Conservation (phyloP, 1,140 invertebrate species). For the Amyelois transitella region DNA sequence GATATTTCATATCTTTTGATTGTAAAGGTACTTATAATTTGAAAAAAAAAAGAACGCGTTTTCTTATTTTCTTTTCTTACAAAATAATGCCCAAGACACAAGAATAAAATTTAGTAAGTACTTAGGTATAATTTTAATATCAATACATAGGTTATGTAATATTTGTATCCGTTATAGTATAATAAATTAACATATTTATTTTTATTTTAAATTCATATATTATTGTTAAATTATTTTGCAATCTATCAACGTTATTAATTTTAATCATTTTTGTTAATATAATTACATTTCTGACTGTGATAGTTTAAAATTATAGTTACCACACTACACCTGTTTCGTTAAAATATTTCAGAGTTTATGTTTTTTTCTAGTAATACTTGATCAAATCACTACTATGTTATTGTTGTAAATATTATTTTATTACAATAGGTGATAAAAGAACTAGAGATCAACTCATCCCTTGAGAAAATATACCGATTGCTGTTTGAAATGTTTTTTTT, state of each 20-base stretch:
- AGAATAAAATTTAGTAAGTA: too few relatives aligned
- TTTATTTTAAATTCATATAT: too few relatives aligned
- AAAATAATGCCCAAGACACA: too few relatives aligned
- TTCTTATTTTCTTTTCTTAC: too few relatives aligned
- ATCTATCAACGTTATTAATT: not conserved
- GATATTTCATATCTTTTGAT: too few relatives aligned
- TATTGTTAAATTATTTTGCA: not conserved
- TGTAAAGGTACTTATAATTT: too few relatives aligned
- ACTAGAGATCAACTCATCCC: not conserved
- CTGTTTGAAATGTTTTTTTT: not conserved
- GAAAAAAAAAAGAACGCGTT: too few relatives aligned
- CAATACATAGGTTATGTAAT: too few relatives aligned
- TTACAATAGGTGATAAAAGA: constrained; percentile 20
- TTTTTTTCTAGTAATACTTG: constrained; percentile 1
- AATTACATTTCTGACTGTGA: constrained; percentile 46
- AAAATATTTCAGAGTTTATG: not conserved
- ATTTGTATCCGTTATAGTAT: too few relatives aligned
- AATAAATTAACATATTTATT: too few relatives aligned
- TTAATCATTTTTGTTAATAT: constrained; percentile 19
- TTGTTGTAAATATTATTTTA: constrained; percentile 27
- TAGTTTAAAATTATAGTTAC: constrained; percentile 26
- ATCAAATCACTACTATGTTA: constrained; percentile 6
- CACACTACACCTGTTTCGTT: not conserved
- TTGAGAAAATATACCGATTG: not conserved
- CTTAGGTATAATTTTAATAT: too few relatives aligned